Percentiles rank a stretch among this genome's conserved stretches.
Evolutionary conservation across 2,113 vertebrate species (phyloP).

Genomic region (Castor canadensis): DNA sequence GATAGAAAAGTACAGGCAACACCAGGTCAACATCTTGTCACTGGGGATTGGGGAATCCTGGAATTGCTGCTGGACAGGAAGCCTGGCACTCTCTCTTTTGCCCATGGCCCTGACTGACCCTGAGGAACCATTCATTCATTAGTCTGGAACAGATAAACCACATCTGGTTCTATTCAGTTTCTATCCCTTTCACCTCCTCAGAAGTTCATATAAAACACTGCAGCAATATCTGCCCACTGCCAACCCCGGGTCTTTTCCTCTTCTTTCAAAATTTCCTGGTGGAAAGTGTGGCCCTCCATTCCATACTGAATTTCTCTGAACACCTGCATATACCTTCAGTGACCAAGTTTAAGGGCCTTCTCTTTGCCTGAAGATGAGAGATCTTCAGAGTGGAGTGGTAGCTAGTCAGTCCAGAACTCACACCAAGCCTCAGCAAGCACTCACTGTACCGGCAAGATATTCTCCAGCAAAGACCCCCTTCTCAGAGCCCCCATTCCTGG

Average conservation of each 20-base stretch:
- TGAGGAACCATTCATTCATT: not conserved
- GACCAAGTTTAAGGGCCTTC: not conserved
- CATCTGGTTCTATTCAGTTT: constrained; percentile 66
- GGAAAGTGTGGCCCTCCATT: not conserved
- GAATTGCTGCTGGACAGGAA: not conserved
- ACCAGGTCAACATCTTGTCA: not conserved
- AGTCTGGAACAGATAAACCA: constrained; percentile 51
- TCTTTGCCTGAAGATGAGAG: not conserved
- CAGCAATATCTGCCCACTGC: not conserved
- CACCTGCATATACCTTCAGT: not conserved
- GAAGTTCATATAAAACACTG: constrained; percentile 17
- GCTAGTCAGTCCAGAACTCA: not conserved
- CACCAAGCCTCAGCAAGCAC: not conserved
- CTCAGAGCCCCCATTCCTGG: not conserved
- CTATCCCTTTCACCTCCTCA: constrained; percentile 44
- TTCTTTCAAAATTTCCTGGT: constrained; percentile 16
- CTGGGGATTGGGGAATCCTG: not conserved
- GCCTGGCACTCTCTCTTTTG: constrained; percentile 38
- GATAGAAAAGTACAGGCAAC: not conserved
- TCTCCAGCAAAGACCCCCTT: not conserved
- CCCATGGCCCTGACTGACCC: constrained; percentile 44
- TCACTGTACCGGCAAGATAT: not conserved
- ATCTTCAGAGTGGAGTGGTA: not conserved
- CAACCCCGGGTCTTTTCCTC: not conserved
- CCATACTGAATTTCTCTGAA: not conserved